Evolutionary conservation across 2,797 vertebrate species (phyloP).

Genomic region (Acanthurus lineatus): DNA sequence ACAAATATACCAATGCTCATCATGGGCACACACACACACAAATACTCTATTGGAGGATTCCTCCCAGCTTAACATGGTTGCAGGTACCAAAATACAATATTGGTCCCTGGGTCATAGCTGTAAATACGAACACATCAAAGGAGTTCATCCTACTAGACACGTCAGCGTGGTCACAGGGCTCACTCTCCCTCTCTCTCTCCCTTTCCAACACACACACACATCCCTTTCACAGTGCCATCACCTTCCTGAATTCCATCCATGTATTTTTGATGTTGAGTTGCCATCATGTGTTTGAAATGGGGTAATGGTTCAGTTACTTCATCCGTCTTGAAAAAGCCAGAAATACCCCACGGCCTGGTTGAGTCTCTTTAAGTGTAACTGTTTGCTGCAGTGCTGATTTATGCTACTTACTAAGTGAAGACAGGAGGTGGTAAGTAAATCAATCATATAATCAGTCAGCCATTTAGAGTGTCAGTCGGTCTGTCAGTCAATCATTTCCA

Average conservation of each 20-base stretch:
- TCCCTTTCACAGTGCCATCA: conserved; percentile 21
- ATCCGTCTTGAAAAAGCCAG: conserved; percentile 53
- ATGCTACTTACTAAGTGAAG: conserved; percentile 71
- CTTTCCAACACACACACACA: not conserved
- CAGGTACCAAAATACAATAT: conserved; percentile 72
- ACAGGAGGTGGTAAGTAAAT: conserved; percentile 75
- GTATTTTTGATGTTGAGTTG: conserved; percentile 65
- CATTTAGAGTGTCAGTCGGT: conserved; percentile 66
- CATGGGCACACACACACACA: not conserved
- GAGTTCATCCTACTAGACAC: conserved; percentile 49
- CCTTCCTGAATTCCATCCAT: conserved; percentile 44
- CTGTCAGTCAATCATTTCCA: conserved; percentile 74
- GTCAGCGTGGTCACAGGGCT: conserved; percentile 52
- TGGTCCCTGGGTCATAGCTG: conserved; percentile 66
- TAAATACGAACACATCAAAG: conserved; percentile 72
- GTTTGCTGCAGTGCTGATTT: conserved; percentile 62
- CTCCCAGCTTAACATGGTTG: conserved; percentile 59
- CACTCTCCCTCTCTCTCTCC: conserved; percentile 12
- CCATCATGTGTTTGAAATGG: conserved; percentile 39
- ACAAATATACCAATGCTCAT: conserved; percentile 21
- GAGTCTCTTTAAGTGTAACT: conserved; percentile 52
- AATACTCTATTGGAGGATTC: conserved; percentile 54
- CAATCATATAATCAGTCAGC: conserved; percentile 78
- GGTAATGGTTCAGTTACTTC: conserved; percentile 63
- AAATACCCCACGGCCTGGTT: conserved; percentile 46